These are phyloP conservation scores for Microchirus variegatus DNA, from an alignment of 2,797 vertebrate species.

Conservation along the genomic window DNA sequence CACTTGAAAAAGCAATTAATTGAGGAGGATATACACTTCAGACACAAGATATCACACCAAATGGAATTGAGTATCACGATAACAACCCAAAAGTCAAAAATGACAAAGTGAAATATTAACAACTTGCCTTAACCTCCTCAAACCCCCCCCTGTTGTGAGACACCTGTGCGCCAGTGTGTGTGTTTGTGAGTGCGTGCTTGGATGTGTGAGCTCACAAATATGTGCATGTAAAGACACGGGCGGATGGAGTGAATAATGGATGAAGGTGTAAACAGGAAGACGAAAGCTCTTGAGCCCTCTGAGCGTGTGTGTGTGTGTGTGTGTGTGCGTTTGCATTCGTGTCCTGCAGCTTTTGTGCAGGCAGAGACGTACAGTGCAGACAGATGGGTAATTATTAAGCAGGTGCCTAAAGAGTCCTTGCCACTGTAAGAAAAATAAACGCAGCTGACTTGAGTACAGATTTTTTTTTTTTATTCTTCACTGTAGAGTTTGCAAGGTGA, in stretches of 20 bases:
- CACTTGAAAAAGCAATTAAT: conserved; percentile 5
- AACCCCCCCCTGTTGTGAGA: conserved; percentile 39
- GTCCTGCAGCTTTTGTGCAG: conserved; percentile 64
- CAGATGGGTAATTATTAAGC: conserved; percentile 78
- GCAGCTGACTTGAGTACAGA: conserved; percentile 39
- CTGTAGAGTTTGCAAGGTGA: conserved; percentile 26
- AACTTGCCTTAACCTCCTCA: conserved; percentile 48
- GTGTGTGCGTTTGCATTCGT: conserved; percentile 26
- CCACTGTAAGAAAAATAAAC: conserved; percentile 50
- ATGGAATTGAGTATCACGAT: conserved; percentile 12
- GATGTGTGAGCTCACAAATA: conserved; percentile 47
- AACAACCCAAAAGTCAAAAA: conserved; percentile 40
- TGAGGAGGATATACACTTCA: not conserved
- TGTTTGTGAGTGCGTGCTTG: conserved; percentile 18
- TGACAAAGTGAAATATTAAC: conserved; percentile 65
- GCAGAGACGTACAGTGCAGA: conserved; percentile 48
- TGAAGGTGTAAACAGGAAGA: conserved; percentile 79
- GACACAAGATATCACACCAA: not conserved
- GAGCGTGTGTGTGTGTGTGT: conserved; percentile 16
- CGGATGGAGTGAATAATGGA: conserved; percentile 78
- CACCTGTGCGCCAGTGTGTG: conserved; percentile 13
- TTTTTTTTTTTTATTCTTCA: conserved; percentile 13
- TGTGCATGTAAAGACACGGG: conserved; percentile 60
- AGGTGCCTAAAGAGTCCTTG: conserved; percentile 41
- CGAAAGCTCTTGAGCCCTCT: conserved; percentile 61